phyloP scores from a whole-genome alignment of 2,113 vertebrate genomes.

The Halcyon malimbica region DNA sequence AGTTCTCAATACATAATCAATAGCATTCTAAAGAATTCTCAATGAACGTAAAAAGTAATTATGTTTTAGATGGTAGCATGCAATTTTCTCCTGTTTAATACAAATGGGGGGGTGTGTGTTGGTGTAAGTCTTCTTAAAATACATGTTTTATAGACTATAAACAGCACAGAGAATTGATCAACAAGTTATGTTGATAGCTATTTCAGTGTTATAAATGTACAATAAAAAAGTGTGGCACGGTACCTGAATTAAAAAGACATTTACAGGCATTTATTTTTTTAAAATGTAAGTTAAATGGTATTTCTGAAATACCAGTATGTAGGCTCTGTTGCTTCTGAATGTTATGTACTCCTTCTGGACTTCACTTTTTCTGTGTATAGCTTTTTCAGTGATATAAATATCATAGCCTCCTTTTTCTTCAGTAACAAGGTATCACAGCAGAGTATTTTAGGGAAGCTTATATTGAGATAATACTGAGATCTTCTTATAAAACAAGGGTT shows the following conservation, averaged over 20 bases:
- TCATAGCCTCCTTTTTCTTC: background rate
- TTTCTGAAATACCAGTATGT: background rate
- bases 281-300: background rate
- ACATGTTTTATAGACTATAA: background rate
- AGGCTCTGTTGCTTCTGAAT: background rate
- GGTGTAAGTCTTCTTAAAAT: background rate
- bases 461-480: background rate
- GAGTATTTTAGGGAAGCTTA: background rate
- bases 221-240: background rate
- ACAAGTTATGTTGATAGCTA: background rate
- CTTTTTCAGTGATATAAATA: background rate
- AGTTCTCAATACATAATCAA: background rate
- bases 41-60: background rate
- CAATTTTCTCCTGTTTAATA: background rate
- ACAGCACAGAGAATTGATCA: background rate
- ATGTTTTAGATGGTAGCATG: background rate
- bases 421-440: background rate
- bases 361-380: background rate
- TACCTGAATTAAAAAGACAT: background rate
- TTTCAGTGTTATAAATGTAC: background rate
- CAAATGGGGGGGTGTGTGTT: background rate
- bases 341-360: background rate
- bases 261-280: background rate
- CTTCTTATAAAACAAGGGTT: background rate
- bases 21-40: background rate